Conservation (phyloP, 2,113 vertebrate genomes). For the Macrotus californicus region DNA sequence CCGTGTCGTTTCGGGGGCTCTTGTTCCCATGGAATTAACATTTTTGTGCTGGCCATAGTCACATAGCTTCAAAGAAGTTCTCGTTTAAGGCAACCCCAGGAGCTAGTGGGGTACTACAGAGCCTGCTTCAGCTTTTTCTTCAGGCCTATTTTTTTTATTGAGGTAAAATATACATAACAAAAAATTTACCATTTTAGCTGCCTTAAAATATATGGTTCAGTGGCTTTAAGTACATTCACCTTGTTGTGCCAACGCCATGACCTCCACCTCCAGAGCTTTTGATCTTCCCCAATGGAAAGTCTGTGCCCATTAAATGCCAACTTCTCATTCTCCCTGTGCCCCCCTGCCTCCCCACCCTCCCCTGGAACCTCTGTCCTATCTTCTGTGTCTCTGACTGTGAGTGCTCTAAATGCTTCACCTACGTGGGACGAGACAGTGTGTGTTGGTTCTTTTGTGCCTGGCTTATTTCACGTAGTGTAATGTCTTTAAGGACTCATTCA, state of each 20-base stretch:
- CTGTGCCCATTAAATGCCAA: too few species aligned
- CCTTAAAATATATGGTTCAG: background rate
- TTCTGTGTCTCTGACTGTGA: background rate
- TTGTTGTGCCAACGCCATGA: accelerated
- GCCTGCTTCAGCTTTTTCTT: background rate
- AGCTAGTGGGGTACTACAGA: background rate
- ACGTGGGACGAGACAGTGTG: too few species aligned
- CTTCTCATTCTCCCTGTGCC: background rate
- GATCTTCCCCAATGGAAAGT: background rate
- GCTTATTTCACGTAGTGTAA: background rate
- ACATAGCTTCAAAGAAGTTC: background rate
- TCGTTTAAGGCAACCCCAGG: background rate
- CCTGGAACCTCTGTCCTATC: background rate
- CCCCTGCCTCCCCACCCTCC: too few species aligned
- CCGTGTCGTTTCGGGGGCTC: background rate
- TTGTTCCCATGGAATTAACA: background rate
- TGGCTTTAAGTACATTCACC: background rate
- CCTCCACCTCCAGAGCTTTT: background rate
- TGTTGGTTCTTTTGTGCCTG: background rate
- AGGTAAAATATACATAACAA: background rate
- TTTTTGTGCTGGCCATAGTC: background rate
- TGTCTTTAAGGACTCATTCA: background rate
- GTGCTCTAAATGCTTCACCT: background rate
- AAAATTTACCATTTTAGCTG: background rate
- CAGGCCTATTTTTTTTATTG: background rate